Evolutionary conservation across 2,888 invertebrate species (phyloP), one percentile per base, ranked within the genome.

Genomic region (Corbicula japonica): DNA sequence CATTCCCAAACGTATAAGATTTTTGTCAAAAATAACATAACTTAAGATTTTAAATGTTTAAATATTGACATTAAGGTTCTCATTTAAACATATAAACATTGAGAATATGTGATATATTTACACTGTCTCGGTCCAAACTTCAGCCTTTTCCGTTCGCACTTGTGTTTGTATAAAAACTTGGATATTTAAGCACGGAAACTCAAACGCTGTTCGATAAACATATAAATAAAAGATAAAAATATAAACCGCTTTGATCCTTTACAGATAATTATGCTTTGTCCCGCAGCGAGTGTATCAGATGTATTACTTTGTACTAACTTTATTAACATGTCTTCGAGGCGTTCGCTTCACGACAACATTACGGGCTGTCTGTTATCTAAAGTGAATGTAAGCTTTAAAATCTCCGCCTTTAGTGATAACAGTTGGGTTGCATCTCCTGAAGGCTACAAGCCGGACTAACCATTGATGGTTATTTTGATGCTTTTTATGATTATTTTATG

Each of bases 91-190:
- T 48, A 41, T 62, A 74, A 79, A 79, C 61, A 79, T 79, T 61
- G 70, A 58, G 73, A 79, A 69, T 73, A 74, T 58, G 78, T 79
- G 78, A 79, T 70, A 79, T 79, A 74, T 79, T 79, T 62, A 79
- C 74, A 26, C 23, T 63, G 74, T 65, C 78, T 74, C 58, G 41
- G 23, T 23, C 32, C 26, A 32, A 41, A 28, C 28, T 34, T 68
- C 35, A 30, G 35, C 68, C 38, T 30, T 50, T 71, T 76, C 63
- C 71, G 60, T 35, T 65, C 46, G 12, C 32, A 52, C 52, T 61
- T 50, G 44, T 41, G 32, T 41, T 30, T 71, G 28, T 41, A 68
- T 41, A 41, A 41, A 50, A 61, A 32, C 15, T 32, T 23, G 26
- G 10, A 26, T 66, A 68, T 75, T 68, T 75, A 28, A 54, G 52